Base-by-base conservation (phyloP, 2,113 vertebrate species). In the Eidolon helvum region DNA sequence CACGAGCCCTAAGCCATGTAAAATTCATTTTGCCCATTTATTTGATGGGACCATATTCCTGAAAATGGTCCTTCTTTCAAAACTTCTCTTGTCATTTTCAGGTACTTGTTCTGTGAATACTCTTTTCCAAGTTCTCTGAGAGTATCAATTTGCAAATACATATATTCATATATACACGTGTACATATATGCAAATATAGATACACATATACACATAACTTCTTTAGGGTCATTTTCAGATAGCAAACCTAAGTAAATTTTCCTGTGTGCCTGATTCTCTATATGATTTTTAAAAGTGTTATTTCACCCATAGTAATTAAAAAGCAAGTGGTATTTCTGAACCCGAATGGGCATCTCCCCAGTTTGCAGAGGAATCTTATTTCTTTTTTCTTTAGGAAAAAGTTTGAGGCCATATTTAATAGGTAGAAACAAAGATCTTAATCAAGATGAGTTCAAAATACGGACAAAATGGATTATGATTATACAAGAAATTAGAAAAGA, bases 371-470 rank as follows among this genome's bases (percentile, higher is more conserved):
- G 45, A 96, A n/a, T 57, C 26, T 96, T 2, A 79, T 90, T 97
- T 97, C 15, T 97, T 1, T 82, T 93, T 97, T 97, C 35, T 96
- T 82, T 98, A 97, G 63, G 83, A 91, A 95, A 94, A 98, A 97
- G 88, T 82, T 97, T 69, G 53, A 98, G 96, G 98, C 97, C 94
- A 97, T 98, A 98, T 92, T 96, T 97, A 95, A 96, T 97, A 96
- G 98, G 97, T 98, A 98, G 98, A 98, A 98, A 91, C 69, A 97
- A 98, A 97, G 96, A 98, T 98, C 97, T 98, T 99, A 99, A 99
- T 99, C 98, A 99, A 97, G 97, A 97, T 98, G 98, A 99, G 94
- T 98, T 98, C 88, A 98, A 98, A 97, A 96, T 98, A 98, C 98
- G 98, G 96, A 98, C 98, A 93, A 98, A 98, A 98, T 98, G 96